Evolutionary conservation across 2,888 invertebrate species (phyloP).

Genomic region (Orthosia incerta): DNA sequence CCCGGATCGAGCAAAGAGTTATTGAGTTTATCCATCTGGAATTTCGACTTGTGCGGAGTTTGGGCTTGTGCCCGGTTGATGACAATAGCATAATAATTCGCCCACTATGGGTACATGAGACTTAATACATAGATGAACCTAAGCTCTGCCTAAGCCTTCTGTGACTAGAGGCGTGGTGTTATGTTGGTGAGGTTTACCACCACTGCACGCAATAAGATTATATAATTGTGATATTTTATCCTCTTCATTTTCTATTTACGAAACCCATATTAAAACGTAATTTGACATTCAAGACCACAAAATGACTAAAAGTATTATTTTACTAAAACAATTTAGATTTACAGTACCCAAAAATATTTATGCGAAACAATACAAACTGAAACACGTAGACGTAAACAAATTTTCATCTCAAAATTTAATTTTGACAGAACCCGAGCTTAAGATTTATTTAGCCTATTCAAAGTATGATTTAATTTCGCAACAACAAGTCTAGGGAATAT

Average conservation of each 20-base stretch:
- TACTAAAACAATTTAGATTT: conserved; percentile 17
- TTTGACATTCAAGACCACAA: background rate
- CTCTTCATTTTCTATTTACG: background rate
- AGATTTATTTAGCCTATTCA: conserved; percentile 53
- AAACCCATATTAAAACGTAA: background rate
- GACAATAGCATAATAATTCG: too few species aligned
- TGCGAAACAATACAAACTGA: conserved; percentile 4
- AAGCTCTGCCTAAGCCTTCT: too few species aligned
- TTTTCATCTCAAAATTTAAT: conserved; percentile 44
- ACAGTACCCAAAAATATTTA: conserved; percentile 29
- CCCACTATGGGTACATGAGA: too few species aligned
- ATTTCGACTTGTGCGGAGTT: too few species aligned
- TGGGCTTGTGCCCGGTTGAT: too few species aligned
- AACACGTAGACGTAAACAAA: conserved; percentile 35
- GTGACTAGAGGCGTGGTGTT: too few species aligned
- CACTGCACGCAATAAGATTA: background rate
- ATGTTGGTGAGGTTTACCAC: background rate
- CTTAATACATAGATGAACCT: too few species aligned
- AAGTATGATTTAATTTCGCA: conserved; percentile 46
- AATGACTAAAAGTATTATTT: too few species aligned
- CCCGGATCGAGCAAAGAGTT: too few species aligned
- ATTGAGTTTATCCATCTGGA: too few species aligned
- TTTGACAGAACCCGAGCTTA: conserved; percentile 38
- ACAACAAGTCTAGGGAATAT: conserved; percentile 16
- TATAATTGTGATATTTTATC: background rate